These are phyloP conservation scores for Drosophila willistoni DNA, from an alignment of 1,140 invertebrate species.

Conservation along the genomic window DNA sequence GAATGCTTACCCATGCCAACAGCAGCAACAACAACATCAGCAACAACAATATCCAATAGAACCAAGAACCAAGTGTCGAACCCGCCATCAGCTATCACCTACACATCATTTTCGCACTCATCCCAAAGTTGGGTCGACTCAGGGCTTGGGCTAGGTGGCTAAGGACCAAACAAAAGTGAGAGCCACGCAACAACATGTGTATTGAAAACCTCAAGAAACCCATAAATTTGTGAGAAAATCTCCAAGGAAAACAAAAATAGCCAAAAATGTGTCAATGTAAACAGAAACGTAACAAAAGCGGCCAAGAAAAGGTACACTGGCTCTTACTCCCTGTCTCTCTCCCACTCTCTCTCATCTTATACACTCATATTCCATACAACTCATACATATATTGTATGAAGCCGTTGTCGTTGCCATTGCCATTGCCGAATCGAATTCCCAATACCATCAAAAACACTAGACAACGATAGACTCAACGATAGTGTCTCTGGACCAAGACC, in stretches of 20 bases:
- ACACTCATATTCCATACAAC: too few relatives aligned
- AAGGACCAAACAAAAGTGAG: conserved; percentile 13
- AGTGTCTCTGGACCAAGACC: conserved; percentile 44
- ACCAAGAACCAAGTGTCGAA: conserved; percentile 26
- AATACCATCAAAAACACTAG: not conserved
- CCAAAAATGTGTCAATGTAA: conserved; percentile 69
- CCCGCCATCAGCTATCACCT: conserved; percentile 7
- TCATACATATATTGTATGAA: not conserved
- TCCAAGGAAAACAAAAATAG: conserved; percentile 56
- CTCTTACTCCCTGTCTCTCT: not conserved
- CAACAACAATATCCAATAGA: not conserved
- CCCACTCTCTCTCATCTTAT: not conserved
- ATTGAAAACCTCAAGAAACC: conserved; percentile 59
- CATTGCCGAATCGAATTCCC: conserved; percentile 17
- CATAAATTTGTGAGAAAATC: conserved; percentile 62
- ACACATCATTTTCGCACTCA: conserved; percentile 7
- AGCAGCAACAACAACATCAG: not conserved
- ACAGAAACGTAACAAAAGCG: conserved; percentile 38
- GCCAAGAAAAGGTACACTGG: conserved; percentile 21
- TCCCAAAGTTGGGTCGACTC: not conserved
- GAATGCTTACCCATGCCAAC: conserved; percentile 34
- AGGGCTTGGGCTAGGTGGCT: not conserved
- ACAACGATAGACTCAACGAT: conserved; percentile 11
- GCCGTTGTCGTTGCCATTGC: conserved; percentile 28
- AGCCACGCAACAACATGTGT: conserved; percentile 35